Conservation (phyloP, 2,113 vertebrate genomes). For the Nycticorax nycticorax region DNA sequence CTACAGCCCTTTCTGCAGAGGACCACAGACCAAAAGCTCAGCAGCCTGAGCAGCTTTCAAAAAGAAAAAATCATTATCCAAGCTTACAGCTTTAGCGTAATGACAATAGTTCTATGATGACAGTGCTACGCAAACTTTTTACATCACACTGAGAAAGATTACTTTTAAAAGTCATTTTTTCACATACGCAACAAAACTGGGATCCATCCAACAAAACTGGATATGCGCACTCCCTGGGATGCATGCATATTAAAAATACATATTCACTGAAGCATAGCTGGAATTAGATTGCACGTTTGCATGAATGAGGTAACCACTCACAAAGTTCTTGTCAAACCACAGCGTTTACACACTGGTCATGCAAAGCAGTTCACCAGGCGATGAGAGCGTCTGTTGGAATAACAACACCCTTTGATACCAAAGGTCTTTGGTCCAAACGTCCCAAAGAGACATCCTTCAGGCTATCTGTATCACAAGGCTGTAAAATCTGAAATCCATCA, state of each 20-base stretch:
- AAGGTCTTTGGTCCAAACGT: neutral
- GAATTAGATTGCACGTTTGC: neutral
- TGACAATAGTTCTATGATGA: neutral
- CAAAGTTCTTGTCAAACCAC: neutral
- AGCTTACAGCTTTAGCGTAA: neutral
- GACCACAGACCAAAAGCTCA: neutral
- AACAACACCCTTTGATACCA: neutral
- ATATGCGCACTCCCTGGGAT: neutral
- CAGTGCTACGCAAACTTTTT: accelerated
- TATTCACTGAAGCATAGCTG: neutral
- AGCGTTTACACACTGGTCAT: neutral
- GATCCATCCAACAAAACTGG: neutral
- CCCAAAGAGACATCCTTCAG: neutral
- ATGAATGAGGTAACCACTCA: neutral
- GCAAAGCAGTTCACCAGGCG: neutral
- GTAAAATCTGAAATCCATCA: neutral
- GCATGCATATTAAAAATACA: neutral
- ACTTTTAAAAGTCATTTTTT: neutral
- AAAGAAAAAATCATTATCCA: neutral
- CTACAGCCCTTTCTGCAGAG: neutral
- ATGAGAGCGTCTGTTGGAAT: neutral
- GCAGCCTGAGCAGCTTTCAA: neutral
- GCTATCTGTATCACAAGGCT: neutral
- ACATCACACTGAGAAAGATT: accelerated
- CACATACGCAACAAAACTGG: neutral